Evolutionary conservation across 2,113 vertebrate genomes (phyloP).

Genomic region (Psilopogon haemacephalus): DNA sequence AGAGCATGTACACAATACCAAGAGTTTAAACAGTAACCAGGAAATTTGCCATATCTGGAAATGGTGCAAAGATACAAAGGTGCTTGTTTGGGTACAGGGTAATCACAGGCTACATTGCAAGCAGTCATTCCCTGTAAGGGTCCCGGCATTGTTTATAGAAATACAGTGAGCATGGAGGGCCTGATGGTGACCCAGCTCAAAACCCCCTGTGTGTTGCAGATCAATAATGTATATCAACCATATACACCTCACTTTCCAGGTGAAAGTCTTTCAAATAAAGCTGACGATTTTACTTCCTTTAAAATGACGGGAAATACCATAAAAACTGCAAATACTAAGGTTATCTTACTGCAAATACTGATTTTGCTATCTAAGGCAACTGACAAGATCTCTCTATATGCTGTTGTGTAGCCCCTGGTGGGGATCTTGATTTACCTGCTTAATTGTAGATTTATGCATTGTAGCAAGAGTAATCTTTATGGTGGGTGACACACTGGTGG

Average conservation of each 20-base stretch:
- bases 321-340: neutral
- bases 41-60: neutral
- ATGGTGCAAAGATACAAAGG: neutral
- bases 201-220: neutral
- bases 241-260: fast-evolving
- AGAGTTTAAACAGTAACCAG: neutral
- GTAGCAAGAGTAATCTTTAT: neutral
- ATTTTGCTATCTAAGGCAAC: neutral
- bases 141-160: fast-evolving
- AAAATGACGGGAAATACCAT: neutral
- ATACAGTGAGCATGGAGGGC: neutral
- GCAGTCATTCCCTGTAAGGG: neutral
- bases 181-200: neutral
- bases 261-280: neutral
- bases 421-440: neutral
- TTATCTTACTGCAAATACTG: conserved; percentile 12
- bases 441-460: neutral
- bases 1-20: neutral
- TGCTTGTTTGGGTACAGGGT: neutral
- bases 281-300: neutral
- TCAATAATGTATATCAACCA: neutral
- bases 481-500: neutral
- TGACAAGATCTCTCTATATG: neutral
- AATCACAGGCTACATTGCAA: neutral
- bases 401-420: neutral